phyloP scores from a whole-genome alignment of 1,140 invertebrate genomes.

The Drosophila orosa region DNA sequence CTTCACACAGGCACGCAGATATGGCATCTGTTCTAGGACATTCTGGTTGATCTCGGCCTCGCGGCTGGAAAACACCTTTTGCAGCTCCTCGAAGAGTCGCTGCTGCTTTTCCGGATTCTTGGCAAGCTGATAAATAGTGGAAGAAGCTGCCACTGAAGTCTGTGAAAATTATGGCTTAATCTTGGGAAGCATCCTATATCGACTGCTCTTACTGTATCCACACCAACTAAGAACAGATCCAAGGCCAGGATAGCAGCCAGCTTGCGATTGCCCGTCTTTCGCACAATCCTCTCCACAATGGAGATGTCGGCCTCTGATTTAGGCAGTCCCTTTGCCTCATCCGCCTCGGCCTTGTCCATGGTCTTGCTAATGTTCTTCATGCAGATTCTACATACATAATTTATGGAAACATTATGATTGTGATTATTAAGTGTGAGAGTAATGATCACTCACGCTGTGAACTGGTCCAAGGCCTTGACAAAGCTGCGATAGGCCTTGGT shows the following conservation, averaged over 20 bases:
- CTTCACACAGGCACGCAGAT: constrained; percentile 94
- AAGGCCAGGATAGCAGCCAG: constrained; percentile 91
- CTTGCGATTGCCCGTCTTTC: constrained; percentile 87
- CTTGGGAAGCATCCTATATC: not conserved
- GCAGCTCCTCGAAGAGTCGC: constrained; percentile 89
- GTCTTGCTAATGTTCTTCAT: constrained; percentile 86
- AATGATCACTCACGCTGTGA: constrained; percentile 87
- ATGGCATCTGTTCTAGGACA: constrained; percentile 89
- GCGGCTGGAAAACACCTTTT: constrained; percentile 85
- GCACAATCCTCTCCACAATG: constrained; percentile 87
- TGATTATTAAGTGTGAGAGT: not conserved
- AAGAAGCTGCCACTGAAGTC: constrained; percentile 92
- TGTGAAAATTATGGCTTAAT: constrained; percentile 63
- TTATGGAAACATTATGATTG: not conserved
- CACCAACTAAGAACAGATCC: constrained; percentile 94
- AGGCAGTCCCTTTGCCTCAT: constrained; percentile 50
- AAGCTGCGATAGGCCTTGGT: constrained; percentile 91
- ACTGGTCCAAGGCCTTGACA: constrained; percentile 89
- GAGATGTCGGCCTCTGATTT: constrained; percentile 85
- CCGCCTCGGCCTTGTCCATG: constrained; percentile 85
- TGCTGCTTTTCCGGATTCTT: constrained; percentile 90
- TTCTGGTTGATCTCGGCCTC: constrained; percentile 86
- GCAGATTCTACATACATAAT: constrained; percentile 86
- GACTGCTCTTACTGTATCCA: constrained; percentile 89
- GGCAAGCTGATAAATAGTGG: constrained; percentile 92